Conservation (phyloP, 1,140 invertebrate species). For the Pseudomyrmex pallidus region DNA sequence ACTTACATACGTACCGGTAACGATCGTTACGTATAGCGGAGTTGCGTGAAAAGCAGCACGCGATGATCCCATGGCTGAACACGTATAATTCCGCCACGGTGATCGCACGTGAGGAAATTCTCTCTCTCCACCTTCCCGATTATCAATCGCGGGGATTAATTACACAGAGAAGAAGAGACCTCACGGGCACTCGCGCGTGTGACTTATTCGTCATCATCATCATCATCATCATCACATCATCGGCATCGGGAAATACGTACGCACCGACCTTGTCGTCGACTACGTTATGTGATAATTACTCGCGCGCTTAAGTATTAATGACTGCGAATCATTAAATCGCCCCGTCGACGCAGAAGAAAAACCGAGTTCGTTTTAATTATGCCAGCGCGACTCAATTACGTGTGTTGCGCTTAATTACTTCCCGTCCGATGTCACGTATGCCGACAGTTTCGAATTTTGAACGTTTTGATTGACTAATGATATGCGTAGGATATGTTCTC, state of each 20-base stretch:
- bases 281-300: neutral
- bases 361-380: conserved; percentile 33
- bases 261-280: conserved; percentile 17
- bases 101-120: conserved; percentile 47
- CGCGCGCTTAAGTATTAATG: conserved; percentile 8
- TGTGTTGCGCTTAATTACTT: conserved; percentile 11
- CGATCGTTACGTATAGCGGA: conserved; percentile 37
- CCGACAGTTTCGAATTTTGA: neutral
- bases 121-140: conserved; percentile 28
- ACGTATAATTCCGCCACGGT: conserved; percentile 37
- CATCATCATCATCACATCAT: neutral
- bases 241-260: neutral
- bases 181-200: neutral
- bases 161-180: neutral
- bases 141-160: conserved; percentile 52
- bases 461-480: neutral
- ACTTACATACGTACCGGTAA: neutral
- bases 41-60: conserved; percentile 51
- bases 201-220: conserved; percentile 3
- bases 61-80: conserved; percentile 44
- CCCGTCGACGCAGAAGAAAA: neutral
- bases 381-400: conserved; percentile 35
- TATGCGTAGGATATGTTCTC: too few species aligned
- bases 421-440: conserved; percentile 17
- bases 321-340: conserved; percentile 25